A percentile compares a stretch with the other conserved stretches of the same genome.
phyloP scores from a whole-genome alignment of 1,140 invertebrate genomes.

The Drosophila equinoxialis region DNA sequence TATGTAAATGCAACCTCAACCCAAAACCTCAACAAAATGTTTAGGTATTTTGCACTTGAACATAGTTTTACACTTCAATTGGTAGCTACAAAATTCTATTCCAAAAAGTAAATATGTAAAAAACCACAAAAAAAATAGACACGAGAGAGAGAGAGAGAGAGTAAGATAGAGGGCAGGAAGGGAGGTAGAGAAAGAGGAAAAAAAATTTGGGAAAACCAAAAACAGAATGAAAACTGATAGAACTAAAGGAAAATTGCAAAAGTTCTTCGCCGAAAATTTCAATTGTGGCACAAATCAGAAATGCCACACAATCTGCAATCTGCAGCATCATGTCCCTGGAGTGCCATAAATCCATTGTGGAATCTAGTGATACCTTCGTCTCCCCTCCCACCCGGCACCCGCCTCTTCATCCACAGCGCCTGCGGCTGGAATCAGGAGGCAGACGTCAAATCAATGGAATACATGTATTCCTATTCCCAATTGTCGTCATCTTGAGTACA shows the following conservation, averaged over 20 bases:
- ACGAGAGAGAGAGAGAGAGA: not conserved
- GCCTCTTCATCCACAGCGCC: not conserved
- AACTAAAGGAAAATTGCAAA: conserved; percentile 45
- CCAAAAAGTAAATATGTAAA: conserved; percentile 24
- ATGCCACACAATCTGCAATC: conserved; percentile 61
- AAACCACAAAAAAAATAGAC: conserved; percentile 6
- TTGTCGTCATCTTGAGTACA: conserved; percentile 4
- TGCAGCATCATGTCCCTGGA: conserved; percentile 51
- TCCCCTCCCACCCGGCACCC: conserved; percentile 3
- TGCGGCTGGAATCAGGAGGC: not conserved
- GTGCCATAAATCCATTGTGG: conserved; percentile 76
- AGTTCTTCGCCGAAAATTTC: conserved; percentile 46
- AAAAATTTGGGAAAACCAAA: not conserved
- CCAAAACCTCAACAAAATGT: conserved; percentile 2
- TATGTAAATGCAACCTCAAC: conserved; percentile 2
- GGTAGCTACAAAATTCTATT: conserved; percentile 17
- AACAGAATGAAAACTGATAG: conserved; percentile 1
- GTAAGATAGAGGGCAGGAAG: not conserved
- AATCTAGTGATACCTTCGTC: conserved; percentile 59
- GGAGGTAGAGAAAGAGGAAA: not conserved
- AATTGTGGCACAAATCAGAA: conserved; percentile 72
- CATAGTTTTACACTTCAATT: conserved; percentile 13
- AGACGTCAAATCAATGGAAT: conserved; percentile 55
- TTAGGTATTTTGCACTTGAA: conserved; percentile 9
- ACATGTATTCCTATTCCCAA: conserved; percentile 24